Conservation (phyloP, 35 echinoderm and acorn worm species). For the Heliocidaris tuberculata region DNA sequence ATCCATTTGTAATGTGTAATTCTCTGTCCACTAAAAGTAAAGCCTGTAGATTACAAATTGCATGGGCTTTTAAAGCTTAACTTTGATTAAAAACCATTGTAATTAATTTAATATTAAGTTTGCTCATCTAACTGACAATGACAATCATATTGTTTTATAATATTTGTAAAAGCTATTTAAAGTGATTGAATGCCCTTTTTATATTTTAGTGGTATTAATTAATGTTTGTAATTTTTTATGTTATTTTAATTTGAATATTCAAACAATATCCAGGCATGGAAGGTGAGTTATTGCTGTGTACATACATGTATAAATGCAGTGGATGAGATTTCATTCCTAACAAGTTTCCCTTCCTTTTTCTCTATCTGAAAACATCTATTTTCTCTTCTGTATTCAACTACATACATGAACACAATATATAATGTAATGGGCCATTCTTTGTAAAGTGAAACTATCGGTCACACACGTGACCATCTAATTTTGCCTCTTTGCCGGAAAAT, state of each 20-base stretch:
- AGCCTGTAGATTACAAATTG: neutral
- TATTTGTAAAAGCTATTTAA: neutral
- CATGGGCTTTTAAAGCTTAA: neutral
- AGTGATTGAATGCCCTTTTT: neutral
- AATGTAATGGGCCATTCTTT: no score
- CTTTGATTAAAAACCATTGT: neutral
- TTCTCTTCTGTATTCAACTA: no score
- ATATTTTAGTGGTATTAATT: neutral
- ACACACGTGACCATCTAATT: no score
- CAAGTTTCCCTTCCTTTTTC: neutral
- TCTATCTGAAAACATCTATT: neutral
- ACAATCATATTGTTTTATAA: neutral
- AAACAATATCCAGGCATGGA: neutral
- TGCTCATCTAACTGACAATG: neutral
- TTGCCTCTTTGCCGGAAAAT: no score
- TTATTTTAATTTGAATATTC: neutral
- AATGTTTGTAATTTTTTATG: neutral
- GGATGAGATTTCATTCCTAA: neutral
- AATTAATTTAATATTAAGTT: neutral
- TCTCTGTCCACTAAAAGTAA: neutral
- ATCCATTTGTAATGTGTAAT: neutral
- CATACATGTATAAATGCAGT: neutral
- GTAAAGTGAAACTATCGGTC: no score
- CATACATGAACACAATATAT: no score
- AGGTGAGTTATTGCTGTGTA: neutral